Evolutionary conservation across 2,888 invertebrate species (phyloP).

Genomic region (Acleris cristana): DNA sequence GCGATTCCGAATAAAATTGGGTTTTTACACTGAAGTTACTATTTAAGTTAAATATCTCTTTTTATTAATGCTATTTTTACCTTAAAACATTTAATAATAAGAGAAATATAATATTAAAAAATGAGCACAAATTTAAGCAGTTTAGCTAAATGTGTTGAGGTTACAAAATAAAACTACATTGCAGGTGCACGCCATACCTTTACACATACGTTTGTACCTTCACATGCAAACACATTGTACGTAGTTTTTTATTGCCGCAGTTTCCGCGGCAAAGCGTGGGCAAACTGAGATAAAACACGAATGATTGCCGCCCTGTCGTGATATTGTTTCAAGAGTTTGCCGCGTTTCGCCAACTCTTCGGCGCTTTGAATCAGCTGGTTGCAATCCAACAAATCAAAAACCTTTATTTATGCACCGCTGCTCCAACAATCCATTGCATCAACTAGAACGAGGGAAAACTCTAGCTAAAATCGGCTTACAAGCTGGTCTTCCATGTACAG

Average conservation of each 20-base stretch:
- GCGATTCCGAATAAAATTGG: slow-evolving; percentile 2
- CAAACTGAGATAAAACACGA: slow-evolving; percentile 82
- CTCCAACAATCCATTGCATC: neutral
- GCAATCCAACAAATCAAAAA: slow-evolving; percentile 50
- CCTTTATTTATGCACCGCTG: slow-evolving; percentile 10
- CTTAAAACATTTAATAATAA: too few species aligned
- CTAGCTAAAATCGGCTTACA: neutral
- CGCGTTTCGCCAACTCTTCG: slow-evolving; percentile 65
- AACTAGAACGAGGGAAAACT: neutral
- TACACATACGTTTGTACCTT: slow-evolving; percentile 33
- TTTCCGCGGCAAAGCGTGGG: slow-evolving; percentile 75
- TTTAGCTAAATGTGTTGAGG: too few species aligned
- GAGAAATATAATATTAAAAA: too few species aligned
- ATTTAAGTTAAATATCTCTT: too few species aligned
- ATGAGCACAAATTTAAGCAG: too few species aligned
- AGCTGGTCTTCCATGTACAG: neutral
- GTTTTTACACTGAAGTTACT: neutral
- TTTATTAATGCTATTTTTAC: too few species aligned
- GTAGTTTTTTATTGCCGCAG: slow-evolving; percentile 78
- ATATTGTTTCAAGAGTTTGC: slow-evolving; percentile 80
- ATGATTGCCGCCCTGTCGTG: slow-evolving; percentile 79
- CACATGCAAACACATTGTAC: slow-evolving; percentile 52
- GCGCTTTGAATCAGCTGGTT: slow-evolving; percentile 64
- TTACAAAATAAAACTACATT: slow-evolving; percentile 12
- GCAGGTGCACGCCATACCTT: slow-evolving; percentile 4